Evolutionary conservation across 2,113 vertebrate species (phyloP), one percentile per base, ranked within the genome.

Genomic region (Thunnus maccoyii): DNA sequence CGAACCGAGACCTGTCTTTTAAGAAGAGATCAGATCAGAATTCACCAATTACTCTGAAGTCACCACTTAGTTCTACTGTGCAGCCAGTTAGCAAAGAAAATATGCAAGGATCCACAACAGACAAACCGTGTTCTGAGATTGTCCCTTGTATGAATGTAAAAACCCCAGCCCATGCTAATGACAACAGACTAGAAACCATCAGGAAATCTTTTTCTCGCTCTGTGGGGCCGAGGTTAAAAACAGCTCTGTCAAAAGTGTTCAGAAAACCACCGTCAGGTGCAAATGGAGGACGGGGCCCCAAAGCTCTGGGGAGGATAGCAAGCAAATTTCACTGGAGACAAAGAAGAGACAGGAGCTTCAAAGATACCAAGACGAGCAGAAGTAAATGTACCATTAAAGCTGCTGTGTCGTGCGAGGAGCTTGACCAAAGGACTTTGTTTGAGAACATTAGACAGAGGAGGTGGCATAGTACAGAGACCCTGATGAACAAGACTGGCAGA

Each of bases 381-480:
- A 80, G 89, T 68, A 89, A 91, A 51, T 89, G 78, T 56, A 72
- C 63, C n/a, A 82, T 94, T 41, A 94, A 95, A 81, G 78, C 89
- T 71, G 81, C 92, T 0, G 80, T 94, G 16, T 97, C 96, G 2
- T 95, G 93, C 84, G 96, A 95, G 74, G 95, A 94, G 76, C 94
- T 97, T 25, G 94, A 95, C 44, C 94, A 93, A 47, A 81, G 93
- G 55, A 88, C 56, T 41, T 75, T 68, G 64, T 78, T 88, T 46
- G 76, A 83, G 76, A 76, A 89, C 15, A 52, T 69, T 56, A 71
- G 71, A 0, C 63, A 78, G 54, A 95, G 93, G 25, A 92, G 85
- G 18, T 97, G 97, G 96, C 95, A 94, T 32, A 97, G 97, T 77
- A 93, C 93, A 3, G 96, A 97, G 79, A 83, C 94, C 77, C 86